Percentiles rank a stretch among this genome's conserved stretches.
Conservation (phyloP, 2,888 invertebrate genomes). For the Clunio marinus region DNA sequence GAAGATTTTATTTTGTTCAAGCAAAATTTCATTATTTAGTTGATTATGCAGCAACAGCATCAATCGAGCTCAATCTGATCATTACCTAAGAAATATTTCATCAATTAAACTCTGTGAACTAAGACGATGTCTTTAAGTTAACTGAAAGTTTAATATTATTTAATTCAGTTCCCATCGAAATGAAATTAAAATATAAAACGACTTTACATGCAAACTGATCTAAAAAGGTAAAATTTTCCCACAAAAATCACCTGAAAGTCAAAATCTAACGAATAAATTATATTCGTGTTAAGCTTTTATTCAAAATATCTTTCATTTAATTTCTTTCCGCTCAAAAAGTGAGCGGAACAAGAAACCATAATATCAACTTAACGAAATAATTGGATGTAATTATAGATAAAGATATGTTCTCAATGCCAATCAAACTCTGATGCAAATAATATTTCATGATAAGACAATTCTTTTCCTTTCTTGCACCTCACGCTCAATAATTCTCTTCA, state of each 20-base stretch:
- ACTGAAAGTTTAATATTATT: constrained; percentile 11
- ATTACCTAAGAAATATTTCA: no score
- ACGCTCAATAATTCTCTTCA: background rate
- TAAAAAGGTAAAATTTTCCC: constrained; percentile 30
- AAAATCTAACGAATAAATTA: background rate
- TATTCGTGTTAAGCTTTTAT: constrained; percentile 37
- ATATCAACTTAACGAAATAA: constrained; percentile 39
- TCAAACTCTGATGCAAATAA: constrained; percentile 22
- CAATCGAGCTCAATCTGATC: no score
- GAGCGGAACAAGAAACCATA: background rate
- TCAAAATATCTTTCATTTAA: no score
- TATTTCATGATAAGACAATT: constrained; percentile 8
- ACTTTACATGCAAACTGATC: no score
- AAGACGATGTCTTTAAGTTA: background rate
- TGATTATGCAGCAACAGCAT: no score
- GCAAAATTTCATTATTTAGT: no score
- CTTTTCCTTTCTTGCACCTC: background rate
- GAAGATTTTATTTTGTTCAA: no score
- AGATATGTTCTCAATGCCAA: constrained; percentile 37
- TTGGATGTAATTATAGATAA: constrained; percentile 39
- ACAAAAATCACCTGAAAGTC: constrained; percentile 29
- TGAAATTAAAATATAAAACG: no score
- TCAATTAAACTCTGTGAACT: no score
- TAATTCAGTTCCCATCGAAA: constrained; percentile 22
- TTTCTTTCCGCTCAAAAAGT: constrained; percentile 24